A percentile compares a stretch with the other conserved stretches of the same genome.
These are phyloP conservation scores for Hippocampus barbouri DNA, from an alignment of 2,113 vertebrate species.

Conservation along the genomic window DNA sequence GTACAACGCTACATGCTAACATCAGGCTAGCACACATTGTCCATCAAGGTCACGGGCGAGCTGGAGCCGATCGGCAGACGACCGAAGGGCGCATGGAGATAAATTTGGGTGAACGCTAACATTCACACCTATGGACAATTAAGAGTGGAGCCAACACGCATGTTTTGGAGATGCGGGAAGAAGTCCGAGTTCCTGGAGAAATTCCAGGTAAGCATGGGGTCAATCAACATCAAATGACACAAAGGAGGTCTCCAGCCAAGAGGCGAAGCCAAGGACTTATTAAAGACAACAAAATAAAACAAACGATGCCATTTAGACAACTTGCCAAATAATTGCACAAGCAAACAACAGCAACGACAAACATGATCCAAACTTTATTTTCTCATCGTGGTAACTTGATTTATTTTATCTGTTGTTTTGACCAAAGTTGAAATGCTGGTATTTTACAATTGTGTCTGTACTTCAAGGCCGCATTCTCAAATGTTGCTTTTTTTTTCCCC, in stretches of 20 bases:
- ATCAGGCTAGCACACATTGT: conserved; percentile 45
- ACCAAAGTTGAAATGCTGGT: background rate
- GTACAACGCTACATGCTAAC: conserved; percentile 21
- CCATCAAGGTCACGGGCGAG: background rate
- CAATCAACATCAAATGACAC: background rate
- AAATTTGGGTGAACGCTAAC: too few relatives aligned
- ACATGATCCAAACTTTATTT: too few relatives aligned
- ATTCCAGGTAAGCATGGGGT: background rate
- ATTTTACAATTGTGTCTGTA: background rate
- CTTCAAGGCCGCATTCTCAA: background rate
- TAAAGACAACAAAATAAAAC: too few relatives aligned
- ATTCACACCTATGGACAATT: background rate
- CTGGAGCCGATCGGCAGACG: background rate
- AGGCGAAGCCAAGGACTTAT: background rate
- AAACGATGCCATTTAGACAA: too few relatives aligned
- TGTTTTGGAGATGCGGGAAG: background rate
- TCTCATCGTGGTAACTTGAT: background rate
- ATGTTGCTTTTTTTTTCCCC: too few relatives aligned
- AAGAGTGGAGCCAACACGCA: background rate
- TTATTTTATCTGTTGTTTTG: background rate
- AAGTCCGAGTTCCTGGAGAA: background rate
- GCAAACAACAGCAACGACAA: too few relatives aligned
- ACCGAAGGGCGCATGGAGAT: background rate
- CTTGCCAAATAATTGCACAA: too few relatives aligned
- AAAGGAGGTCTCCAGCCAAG: background rate